phyloP scores from a whole-genome alignment of 1,140 invertebrate genomes.

The Apocrypta bakeri region DNA sequence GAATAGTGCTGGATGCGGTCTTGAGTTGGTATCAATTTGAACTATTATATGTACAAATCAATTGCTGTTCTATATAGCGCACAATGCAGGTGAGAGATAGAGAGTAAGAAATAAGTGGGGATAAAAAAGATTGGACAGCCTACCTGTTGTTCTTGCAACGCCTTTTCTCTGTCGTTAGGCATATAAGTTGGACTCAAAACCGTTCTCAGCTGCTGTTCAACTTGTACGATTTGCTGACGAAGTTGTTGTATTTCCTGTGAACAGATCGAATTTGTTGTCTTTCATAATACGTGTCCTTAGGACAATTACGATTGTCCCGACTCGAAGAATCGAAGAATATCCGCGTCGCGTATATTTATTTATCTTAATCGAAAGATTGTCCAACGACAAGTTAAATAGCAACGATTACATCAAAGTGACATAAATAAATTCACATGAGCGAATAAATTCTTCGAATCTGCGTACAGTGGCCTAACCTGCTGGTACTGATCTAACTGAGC shows the following conservation, averaged over 20 bases:
- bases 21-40: slow-evolving; percentile 70
- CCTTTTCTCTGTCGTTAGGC: slow-evolving; percentile 88
- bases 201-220: slow-evolving; percentile 88
- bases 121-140: slow-evolving; percentile 70
- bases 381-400: neutral
- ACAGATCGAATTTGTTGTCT: slow-evolving; percentile 33
- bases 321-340: slow-evolving; percentile 36
- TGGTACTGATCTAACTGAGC: slow-evolving; percentile 91
- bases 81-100: slow-evolving; percentile 62
- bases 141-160: slow-evolving; percentile 93
- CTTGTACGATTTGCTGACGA: slow-evolving; percentile 87
- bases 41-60: slow-evolving; percentile 65
- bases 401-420: neutral
- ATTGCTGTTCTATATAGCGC: slow-evolving; percentile 63
- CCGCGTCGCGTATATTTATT: neutral
- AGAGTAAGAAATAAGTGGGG: slow-evolving; percentile 40
- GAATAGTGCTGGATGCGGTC: slow-evolving; percentile 63
- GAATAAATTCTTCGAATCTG: neutral
- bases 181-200: slow-evolving; percentile 87
- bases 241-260: slow-evolving; percentile 88
- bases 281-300: neutral
- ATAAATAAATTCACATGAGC: neutral
- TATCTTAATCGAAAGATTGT: neutral
- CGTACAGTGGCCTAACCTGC: slow-evolving; percentile 73
- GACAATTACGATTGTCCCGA: neutral